Conservation (phyloP, 2,113 vertebrate genomes). For the Empidonax traillii region DNA sequence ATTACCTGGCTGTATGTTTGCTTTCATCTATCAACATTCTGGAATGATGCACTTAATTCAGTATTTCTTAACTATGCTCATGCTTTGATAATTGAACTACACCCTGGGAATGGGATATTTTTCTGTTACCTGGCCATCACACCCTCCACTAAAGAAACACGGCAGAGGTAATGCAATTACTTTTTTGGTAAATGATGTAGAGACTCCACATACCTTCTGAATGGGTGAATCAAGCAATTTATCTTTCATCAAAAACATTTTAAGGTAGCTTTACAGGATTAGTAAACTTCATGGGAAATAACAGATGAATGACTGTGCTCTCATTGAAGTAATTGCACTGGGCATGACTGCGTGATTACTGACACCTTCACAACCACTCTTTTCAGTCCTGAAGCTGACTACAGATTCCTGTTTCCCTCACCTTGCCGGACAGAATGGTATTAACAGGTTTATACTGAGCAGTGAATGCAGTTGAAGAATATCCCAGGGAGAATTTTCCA, state of each 20-base stretch:
- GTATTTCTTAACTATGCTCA: not conserved
- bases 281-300: not conserved
- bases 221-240: not conserved
- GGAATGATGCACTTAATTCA: not conserved
- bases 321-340: not conserved
- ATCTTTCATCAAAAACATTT: not conserved
- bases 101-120: not conserved
- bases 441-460: not conserved
- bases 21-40: not conserved
- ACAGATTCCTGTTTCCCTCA: not conserved
- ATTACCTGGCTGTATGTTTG: not conserved
- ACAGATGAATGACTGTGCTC: not conserved
- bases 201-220: not conserved
- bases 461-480: not conserved
- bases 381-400: not conserved
- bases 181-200: not conserved
- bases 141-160: not conserved
- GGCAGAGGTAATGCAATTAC: not conserved
- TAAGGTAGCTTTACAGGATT: not conserved
- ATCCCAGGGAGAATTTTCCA: not conserved
- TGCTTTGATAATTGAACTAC: not conserved
- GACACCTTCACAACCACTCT: not conserved
- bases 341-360: not conserved
- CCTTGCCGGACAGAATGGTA: not conserved
- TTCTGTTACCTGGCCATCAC: not conserved